A percentile compares a stretch with the other conserved stretches of the same genome.
Conservation (phyloP, 1,140 invertebrate species). For the Zophobas morio region DNA sequence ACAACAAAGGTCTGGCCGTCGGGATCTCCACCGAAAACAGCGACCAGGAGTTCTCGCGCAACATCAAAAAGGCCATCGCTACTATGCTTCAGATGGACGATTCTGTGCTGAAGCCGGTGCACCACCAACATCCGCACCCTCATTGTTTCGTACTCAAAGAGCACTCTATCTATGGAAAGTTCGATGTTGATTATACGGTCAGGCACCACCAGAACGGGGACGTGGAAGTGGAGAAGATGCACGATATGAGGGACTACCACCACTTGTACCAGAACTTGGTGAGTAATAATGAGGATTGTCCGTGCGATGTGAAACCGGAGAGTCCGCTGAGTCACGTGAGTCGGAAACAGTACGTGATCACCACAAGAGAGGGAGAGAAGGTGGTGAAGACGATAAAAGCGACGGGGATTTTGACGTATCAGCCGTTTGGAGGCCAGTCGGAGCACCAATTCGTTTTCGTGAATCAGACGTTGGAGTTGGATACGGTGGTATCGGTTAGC, state of each 20-base stretch:
- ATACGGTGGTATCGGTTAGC: slow-evolving; percentile 49
- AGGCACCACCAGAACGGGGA: slow-evolving; percentile 40
- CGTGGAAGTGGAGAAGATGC: slow-evolving; percentile 56
- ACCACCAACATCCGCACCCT: neutral
- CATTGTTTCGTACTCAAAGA: slow-evolving; percentile 54
- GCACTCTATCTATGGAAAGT: slow-evolving; percentile 54
- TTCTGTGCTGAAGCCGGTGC: neutral
- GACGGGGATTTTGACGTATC: slow-evolving; percentile 63
- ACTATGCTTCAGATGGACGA: slow-evolving; percentile 65
- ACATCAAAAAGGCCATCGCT: slow-evolving; percentile 67
- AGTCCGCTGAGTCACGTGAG: slow-evolving; percentile 51
- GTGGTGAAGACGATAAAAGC: slow-evolving; percentile 51
- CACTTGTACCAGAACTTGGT: slow-evolving; percentile 49
- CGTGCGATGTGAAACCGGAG: slow-evolving; percentile 51
- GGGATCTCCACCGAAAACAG: slow-evolving; percentile 42
- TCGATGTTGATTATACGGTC: slow-evolving; percentile 53
- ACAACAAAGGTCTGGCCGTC: slow-evolving; percentile 59
- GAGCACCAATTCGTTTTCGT: slow-evolving; percentile 66
- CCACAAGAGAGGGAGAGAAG: slow-evolving; percentile 50
- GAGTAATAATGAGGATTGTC: slow-evolving; percentile 22
- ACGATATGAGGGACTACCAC: slow-evolving; percentile 44
- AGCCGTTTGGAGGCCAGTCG: slow-evolving; percentile 65
- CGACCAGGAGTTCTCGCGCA: slow-evolving; percentile 64
- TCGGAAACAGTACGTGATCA: slow-evolving; percentile 50
- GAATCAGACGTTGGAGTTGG: slow-evolving; percentile 67